Percentiles rank a stretch among this genome's conserved stretches.
phyloP scores from a whole-genome alignment of 2,113 vertebrate genomes.

The Acanthisitta chloris region DNA sequence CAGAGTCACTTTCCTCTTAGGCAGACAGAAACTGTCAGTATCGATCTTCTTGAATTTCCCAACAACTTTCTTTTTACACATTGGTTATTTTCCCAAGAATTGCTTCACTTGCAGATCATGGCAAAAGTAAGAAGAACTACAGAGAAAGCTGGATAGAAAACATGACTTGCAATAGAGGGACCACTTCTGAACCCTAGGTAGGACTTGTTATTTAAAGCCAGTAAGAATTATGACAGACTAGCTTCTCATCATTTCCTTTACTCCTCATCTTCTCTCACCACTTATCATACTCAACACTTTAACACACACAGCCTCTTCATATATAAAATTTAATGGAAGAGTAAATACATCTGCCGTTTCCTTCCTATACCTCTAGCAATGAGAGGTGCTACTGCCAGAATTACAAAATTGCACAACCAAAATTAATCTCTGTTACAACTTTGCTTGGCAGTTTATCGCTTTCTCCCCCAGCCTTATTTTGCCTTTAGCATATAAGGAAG shows the following conservation, averaged over 20 bases:
- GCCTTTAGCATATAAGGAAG: neutral
- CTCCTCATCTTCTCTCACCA: neutral
- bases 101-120: neutral
- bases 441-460: neutral
- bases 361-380: neutral
- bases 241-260: neutral
- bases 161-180: neutral
- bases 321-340: neutral
- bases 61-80: neutral
- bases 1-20: neutral
- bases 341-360: neutral
- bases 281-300: neutral
- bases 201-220: neutral
- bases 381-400: neutral
- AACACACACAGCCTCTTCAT: neutral
- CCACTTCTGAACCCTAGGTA: neutral
- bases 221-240: neutral
- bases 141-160: neutral
- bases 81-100: neutral
- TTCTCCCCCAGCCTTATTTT: neutral
- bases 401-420: neutral
- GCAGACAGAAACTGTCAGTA: neutral
- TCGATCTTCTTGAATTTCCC: neutral
- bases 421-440: neutral
- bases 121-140: neutral